Conservation (phyloP, 1,140 invertebrate genomes). For the Drosophila serrata region DNA sequence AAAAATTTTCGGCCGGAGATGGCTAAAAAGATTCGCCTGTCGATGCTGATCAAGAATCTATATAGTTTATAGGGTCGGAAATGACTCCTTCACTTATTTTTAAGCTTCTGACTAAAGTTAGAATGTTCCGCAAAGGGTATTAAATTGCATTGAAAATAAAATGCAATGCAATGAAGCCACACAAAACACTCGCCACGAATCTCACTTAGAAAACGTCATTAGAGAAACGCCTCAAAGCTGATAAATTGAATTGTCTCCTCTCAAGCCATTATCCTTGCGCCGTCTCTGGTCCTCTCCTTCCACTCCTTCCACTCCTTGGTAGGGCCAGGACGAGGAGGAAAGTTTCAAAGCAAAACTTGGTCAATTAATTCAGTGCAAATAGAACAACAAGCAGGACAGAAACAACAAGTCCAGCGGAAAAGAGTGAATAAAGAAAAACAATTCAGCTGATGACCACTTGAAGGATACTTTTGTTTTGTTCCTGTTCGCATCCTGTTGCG, state of each 20-base stretch:
- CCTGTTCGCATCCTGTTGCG: conserved; percentile 47
- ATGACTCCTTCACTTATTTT: no score
- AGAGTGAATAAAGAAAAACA: conserved; percentile 37
- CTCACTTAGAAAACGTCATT: conserved; percentile 8
- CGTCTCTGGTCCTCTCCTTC: neutral
- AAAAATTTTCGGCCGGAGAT: no score
- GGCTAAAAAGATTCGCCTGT: no score
- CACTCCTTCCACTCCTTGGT: neutral
- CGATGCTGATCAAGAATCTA: no score
- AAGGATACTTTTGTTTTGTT: conserved; percentile 48
- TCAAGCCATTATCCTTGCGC: conserved; percentile 17
- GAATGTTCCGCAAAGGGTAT: no score
- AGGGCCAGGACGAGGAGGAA: conserved; percentile 10
- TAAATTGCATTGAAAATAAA: neutral
- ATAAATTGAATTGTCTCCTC: conserved; percentile 42
- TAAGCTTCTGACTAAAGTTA: no score
- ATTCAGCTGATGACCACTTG: conserved; percentile 46
- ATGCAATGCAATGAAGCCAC: neutral
- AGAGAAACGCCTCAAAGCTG: conserved; percentile 17
- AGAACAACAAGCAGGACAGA: conserved; percentile 17
- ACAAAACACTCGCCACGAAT: neutral
- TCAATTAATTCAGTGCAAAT: conserved; percentile 66
- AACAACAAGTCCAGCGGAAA: conserved; percentile 21
- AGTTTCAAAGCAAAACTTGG: conserved; percentile 62
- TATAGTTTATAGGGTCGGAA: no score